phyloP scores from a whole-genome alignment of 2,797 vertebrate species.

The Notamacropus eugenii region DNA sequence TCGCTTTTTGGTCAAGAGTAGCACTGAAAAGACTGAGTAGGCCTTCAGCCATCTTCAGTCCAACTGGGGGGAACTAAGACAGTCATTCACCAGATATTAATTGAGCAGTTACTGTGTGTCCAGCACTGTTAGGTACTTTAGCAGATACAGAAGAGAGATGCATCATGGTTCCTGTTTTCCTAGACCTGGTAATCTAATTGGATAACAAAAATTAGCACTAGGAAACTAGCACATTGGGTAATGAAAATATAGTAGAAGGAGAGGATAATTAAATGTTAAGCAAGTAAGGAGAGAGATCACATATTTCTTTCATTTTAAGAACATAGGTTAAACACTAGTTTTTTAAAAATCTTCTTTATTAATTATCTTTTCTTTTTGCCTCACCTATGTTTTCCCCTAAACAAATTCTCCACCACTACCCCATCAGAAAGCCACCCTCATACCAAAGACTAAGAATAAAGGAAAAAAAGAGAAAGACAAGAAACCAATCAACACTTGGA shows the following conservation, averaged over 20 bases:
- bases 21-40: not conserved
- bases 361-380: not conserved
- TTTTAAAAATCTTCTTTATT: not conserved
- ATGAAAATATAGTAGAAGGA: constrained; percentile 1
- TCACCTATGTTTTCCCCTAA: not conserved
- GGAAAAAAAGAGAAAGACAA: too few species aligned
- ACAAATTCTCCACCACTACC: too few species aligned
- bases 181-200: not conserved
- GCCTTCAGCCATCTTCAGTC: not conserved
- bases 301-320: not conserved
- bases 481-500: too few species aligned
- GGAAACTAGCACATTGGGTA: not conserved
- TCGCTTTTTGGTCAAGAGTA: not conserved
- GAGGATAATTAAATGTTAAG: constrained; percentile 33
- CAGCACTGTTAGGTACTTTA: constrained; percentile 1
- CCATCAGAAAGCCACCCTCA: too few species aligned
- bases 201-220: not conserved
- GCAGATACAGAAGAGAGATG: not conserved
- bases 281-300: constrained; percentile 8
- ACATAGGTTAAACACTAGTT: not conserved
- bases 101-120: not conserved
- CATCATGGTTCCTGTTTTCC: not conserved
- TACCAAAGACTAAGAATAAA: too few species aligned
- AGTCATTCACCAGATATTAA: not conserved
- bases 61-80: not conserved